Conservation (phyloP, 2,113 vertebrate species). For the Psephotus haematonotus region DNA sequence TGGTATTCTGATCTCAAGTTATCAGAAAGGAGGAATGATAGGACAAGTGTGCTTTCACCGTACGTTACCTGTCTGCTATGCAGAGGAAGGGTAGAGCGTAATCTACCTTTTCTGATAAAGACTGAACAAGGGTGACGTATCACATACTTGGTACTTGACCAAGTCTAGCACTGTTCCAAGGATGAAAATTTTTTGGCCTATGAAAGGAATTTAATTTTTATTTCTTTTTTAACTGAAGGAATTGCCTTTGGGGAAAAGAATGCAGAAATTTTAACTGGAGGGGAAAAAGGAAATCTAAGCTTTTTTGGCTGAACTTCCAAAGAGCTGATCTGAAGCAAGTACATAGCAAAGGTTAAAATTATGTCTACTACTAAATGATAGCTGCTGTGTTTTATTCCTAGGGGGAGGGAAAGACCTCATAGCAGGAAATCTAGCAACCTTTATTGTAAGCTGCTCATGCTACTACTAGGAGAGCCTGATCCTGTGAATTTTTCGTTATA, state of each 20-base stretch:
- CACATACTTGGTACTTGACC: background rate
- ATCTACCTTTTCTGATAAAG: background rate
- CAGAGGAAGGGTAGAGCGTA: background rate
- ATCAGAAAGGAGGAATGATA: background rate
- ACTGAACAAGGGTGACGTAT: background rate
- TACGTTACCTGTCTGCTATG: background rate
- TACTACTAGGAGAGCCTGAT: background rate
- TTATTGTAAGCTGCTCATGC: background rate
- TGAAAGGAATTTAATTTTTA: background rate
- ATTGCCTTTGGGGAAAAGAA: background rate
- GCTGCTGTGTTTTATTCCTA: background rate
- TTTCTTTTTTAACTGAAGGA: background rate
- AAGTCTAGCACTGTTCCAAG: background rate
- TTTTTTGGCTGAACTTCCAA: background rate
- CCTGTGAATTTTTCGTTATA: background rate
- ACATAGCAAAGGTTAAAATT: background rate
- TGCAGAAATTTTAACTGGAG: background rate
- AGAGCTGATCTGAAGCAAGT: background rate
- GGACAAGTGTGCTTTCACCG: background rate
- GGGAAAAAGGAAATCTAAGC: background rate
- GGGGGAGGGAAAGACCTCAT: background rate
- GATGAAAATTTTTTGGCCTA: background rate
- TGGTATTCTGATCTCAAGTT: background rate
- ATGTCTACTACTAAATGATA: background rate
- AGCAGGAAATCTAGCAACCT: background rate